Base-by-base conservation (phyloP, 2,888 invertebrate species). In the Cheilosia scutellata region DNA sequence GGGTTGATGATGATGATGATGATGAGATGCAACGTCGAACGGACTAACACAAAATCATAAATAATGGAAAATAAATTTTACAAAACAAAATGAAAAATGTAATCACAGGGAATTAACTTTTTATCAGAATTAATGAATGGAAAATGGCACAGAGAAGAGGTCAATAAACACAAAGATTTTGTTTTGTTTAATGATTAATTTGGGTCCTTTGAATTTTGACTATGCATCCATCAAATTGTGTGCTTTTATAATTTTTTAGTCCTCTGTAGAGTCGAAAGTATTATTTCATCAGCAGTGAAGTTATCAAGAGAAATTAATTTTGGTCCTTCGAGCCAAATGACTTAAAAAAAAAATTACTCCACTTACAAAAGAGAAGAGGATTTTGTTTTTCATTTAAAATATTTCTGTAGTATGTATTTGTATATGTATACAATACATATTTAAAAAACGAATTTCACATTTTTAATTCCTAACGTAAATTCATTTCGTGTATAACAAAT, bases 31-130 rank as follows among this genome's bases (percentile, higher is more conserved):
- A 66, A 37, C 72, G 57, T 74, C 72, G 68, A 83, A 76, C 33
- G n/a, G 42, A 27, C 29, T 16, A 62, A 63, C 49, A 78, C 40
- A 53, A 25, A 49, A 75, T 58, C 68, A 79, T 75, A 75, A 84
- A 84, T 84, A 79, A 79, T 84, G 75, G 53, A 71, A 79, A 84
- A 84, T 84, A 84, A 53, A 75, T 79, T 84, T 53, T 37, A 37
- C 37, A 76, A 71, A 76, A 65, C 49, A 11, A 55, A 76, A 25
- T 42, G 40, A 75, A 80, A 72, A 65, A 44, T 29, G 27, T 68
- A 80, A 75, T 82, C 70, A 49, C 42, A 44, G 58, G 27, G 72
- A 70, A 78, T 78, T 70, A 70, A 74, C 57, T 68, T 77, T 72
- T 78, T 68, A 65, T 84, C 53, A 70, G 53, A 84, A 84, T 75